Evolutionary conservation across 1,140 invertebrate species (phyloP), one percentile per base, ranked within the genome.

Genomic region (Ditylenchus dipsaci): DNA sequence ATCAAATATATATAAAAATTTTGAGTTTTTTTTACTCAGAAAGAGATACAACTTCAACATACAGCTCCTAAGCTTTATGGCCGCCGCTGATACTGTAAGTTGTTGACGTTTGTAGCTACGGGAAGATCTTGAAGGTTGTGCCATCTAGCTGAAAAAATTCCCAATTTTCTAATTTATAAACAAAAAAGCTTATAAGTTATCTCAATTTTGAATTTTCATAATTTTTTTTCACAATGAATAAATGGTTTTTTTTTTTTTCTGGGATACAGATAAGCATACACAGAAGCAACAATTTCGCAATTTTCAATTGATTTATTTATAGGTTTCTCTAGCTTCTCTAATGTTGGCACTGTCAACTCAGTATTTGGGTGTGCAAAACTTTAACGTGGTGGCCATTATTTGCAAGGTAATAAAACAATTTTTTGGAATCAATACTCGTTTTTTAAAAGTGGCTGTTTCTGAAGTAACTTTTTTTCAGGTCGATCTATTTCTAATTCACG

Each of bases 401-500:
- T 75, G 73, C 53, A 75, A 75, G 53, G 74, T 75, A 45, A 21
- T 38, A 21, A 30, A 1, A 19, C 0, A 0, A 17, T 27, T 11
- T 42, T 45, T 73, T 21, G 33, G 33, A 38, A n/a, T n/a, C n/a
- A n/a, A n/a, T n/a, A n/a, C n/a, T n/a, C n/a, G n/a, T n/a, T n/a
- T n/a, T n/a, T n/a, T n/a, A n/a, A n/a, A n/a, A n/a, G n/a, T 38
- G 33, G 11, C 33, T 38, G 33, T 38, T 38, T 53, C 23, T 53
- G 23, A 3, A 19, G 1, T 21, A 7, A 69, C 42, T 5, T 26
- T 1, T 27, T 76, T 76, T 26, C 38, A 75, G 73, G 45, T 76
- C 7, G 73, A 75, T 33, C 42, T 75, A 17, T 75, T 75, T 53
- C 57, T 76, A 1, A 75, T 75, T 56, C 73, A 75, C 57, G 21